A percentile compares a stretch with the other conserved stretches of the same genome.
phyloP scores from a whole-genome alignment of 2,797 vertebrate genomes.

The Columba guinea region DNA sequence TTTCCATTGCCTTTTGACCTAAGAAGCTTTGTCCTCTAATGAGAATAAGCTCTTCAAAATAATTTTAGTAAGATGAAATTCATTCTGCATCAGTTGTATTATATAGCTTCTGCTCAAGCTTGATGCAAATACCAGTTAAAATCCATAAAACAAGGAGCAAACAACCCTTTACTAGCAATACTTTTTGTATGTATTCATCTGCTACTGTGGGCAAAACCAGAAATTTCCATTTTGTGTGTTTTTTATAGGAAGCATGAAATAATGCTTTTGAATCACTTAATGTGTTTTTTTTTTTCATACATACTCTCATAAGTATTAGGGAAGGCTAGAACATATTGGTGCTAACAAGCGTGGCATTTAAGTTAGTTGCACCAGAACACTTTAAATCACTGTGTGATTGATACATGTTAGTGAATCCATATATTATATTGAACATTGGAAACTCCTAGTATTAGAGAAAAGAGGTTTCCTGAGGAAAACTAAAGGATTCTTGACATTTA shows the following conservation, averaged over 20 bases:
- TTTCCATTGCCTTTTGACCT: background rate
- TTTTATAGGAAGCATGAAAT: slow-evolving; percentile 11
- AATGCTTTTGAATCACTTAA: slow-evolving; percentile 13
- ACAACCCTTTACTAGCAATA: slow-evolving; percentile 1
- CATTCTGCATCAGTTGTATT: background rate
- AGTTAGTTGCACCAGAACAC: background rate
- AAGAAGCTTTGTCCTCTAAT: background rate
- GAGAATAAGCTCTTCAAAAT: background rate
- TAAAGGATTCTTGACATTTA: background rate
- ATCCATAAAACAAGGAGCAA: slow-evolving; percentile 18
- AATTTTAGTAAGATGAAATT: background rate
- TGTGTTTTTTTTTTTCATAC: background rate
- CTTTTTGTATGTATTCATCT: slow-evolving; percentile 22
- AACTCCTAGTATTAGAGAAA: background rate
- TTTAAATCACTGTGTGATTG: background rate
- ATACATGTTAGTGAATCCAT: background rate
- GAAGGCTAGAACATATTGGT: background rate
- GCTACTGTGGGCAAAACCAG: slow-evolving; percentile 7
- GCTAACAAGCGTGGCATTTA: background rate
- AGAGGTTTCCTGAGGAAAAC: background rate
- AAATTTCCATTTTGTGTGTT: background rate
- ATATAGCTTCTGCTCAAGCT: background rate
- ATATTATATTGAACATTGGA: background rate
- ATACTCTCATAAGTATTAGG: background rate
- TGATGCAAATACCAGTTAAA: background rate